These are phyloP conservation scores for Pyrocephalus nanus DNA, from an alignment of 2,797 vertebrate genomes.

Conservation along the genomic window DNA sequence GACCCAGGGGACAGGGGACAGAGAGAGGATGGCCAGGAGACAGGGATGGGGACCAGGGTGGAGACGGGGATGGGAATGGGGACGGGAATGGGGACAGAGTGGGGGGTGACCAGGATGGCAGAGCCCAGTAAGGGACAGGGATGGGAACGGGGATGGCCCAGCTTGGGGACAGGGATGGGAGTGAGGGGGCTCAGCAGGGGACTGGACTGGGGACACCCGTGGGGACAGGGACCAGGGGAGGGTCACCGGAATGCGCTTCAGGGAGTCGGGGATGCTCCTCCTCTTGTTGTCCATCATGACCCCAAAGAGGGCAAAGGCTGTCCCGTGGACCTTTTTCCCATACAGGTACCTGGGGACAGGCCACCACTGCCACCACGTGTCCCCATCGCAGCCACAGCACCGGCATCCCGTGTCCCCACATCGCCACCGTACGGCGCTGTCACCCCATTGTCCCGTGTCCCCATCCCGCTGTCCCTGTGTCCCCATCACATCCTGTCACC, in stretches of 20 bases:
- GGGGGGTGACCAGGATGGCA: background rate
- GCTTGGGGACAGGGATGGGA: background rate
- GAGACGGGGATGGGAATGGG: no score
- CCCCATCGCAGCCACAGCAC: background rate
- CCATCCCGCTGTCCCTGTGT: no score
- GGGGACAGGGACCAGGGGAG: no score
- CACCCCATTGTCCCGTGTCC: background rate
- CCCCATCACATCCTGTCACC: no score
- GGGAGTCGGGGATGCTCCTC: conserved; percentile 69
- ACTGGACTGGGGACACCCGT: no score
- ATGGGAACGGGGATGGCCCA: no score
- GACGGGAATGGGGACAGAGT: background rate
- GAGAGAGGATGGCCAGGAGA: no score
- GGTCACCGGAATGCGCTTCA: conserved; percentile 56
- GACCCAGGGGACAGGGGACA: no score
- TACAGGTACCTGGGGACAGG: conserved; percentile 72
- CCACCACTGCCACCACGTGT: accelerated
- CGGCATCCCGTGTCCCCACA: background rate
- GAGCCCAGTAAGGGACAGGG: no score
- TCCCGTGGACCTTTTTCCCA: conserved; percentile 57
- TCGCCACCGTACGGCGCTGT: no score
- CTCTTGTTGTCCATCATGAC: conserved; percentile 56
- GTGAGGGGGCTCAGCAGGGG: no score
- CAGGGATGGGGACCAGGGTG: no score
- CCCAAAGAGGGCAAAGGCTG: conserved; percentile 74